These are phyloP conservation scores for Polypedilum pembai DNA, from an alignment of 1,140 invertebrate genomes.

Conservation along the genomic window DNA sequence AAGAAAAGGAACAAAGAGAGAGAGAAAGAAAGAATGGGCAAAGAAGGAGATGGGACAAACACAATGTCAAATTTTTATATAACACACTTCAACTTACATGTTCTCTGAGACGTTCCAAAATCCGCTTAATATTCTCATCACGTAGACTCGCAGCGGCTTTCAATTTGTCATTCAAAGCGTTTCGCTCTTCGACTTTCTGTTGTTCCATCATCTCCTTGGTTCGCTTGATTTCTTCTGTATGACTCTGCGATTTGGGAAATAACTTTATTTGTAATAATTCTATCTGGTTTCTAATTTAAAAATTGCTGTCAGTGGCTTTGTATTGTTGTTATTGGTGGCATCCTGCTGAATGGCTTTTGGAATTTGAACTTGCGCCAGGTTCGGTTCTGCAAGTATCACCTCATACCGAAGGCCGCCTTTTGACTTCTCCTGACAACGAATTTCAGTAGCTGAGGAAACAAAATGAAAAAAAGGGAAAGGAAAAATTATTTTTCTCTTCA, in stretches of 20 bases:
- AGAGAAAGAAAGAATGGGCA: slow-evolving; percentile 29
- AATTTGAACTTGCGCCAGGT: slow-evolving; percentile 47
- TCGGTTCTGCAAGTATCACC: slow-evolving; percentile 81
- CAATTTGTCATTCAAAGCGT: slow-evolving; percentile 76
- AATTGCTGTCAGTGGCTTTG: slow-evolving; percentile 57
- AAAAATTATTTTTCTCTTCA: slow-evolving; percentile 9
- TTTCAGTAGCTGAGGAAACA: slow-evolving; percentile 64
- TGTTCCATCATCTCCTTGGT: slow-evolving; percentile 69
- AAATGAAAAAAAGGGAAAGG: slow-evolving; percentile 28
- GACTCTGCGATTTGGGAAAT: slow-evolving; percentile 43
- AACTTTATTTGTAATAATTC: background rate
- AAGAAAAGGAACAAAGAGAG: slow-evolving; percentile 31
- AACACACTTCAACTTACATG: slow-evolving; percentile 60
- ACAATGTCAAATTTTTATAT: slow-evolving; percentile 28
- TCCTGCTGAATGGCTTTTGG: slow-evolving; percentile 54
- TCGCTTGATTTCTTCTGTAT: slow-evolving; percentile 76
- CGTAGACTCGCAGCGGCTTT: slow-evolving; percentile 73
- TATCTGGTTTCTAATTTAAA: background rate
- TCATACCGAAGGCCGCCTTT: slow-evolving; percentile 87
- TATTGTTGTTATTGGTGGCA: slow-evolving; percentile 38
- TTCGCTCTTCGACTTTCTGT: slow-evolving; percentile 73
- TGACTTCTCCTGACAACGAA: slow-evolving; percentile 79
- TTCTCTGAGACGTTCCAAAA: slow-evolving; percentile 79
- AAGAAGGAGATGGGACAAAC: slow-evolving; percentile 29
- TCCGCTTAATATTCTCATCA: slow-evolving; percentile 79